phyloP scores from a whole-genome alignment of 64 coral and sea anemone species.

The Stichodactyla helianthus region DNA sequence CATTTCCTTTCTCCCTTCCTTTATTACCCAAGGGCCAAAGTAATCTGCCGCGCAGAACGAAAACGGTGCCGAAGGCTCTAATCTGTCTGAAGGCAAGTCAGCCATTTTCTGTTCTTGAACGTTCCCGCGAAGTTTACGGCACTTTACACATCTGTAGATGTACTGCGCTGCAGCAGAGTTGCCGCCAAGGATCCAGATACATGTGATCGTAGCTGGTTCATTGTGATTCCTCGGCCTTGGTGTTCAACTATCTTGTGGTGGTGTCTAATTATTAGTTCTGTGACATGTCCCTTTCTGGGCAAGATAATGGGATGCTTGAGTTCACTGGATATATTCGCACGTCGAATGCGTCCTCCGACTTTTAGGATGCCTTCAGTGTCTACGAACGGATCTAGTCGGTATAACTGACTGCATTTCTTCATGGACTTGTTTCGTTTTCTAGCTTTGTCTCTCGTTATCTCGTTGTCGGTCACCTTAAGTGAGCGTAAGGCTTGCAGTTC shows the following conservation, averaged over 20 bases:
- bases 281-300: too few species aligned
- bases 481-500: too few species aligned
- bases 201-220: background rate
- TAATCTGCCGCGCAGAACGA: background rate
- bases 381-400: too few species aligned
- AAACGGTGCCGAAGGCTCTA: background rate
- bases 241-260: background rate
- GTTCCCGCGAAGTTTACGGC: background rate
- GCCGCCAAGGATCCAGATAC: background rate
- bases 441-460: too few species aligned
- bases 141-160: background rate
- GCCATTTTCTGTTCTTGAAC: background rate
- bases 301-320: too few species aligned
- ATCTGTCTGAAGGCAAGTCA: background rate
- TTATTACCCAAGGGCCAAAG: background rate
- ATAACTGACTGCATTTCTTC: too few species aligned
- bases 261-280: too few species aligned
- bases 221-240: background rate
- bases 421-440: too few species aligned
- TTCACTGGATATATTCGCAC: too few species aligned
- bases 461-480: too few species aligned
- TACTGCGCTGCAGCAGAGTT: background rate
- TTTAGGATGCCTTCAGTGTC: too few species aligned
- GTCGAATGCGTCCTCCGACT: too few species aligned
- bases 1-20: background rate